These are phyloP conservation scores for Columba livia DNA, from an alignment of 2,113 vertebrate species.

Conservation along the genomic window DNA sequence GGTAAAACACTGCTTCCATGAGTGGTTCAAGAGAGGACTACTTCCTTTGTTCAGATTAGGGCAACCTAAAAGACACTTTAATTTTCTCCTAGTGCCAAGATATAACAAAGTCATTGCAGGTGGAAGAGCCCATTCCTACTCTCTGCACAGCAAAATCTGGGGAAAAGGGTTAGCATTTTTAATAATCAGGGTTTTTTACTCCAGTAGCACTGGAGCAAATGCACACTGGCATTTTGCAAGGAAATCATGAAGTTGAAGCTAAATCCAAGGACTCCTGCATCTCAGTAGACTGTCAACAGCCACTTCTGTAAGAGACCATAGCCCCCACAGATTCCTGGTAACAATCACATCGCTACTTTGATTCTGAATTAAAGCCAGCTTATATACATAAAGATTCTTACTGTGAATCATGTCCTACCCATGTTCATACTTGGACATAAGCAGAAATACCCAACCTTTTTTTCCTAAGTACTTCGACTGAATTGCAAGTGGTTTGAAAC, in stretches of 20 bases:
- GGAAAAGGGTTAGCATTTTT: neutral
- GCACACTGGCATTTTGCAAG: neutral
- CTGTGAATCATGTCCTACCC: neutral
- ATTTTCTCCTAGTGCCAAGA: neutral
- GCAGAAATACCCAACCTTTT: neutral
- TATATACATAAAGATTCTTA: neutral
- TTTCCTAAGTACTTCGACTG: neutral
- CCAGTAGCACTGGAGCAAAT: neutral
- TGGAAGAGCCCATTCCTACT: neutral
- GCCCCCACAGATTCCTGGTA: neutral
- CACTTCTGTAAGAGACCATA: neutral
- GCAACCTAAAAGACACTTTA: neutral
- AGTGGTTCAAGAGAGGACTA: neutral
- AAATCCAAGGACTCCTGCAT: neutral
- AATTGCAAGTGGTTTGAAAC: neutral
- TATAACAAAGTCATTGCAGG: neutral
- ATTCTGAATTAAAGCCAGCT: neutral
- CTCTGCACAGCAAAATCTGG: neutral
- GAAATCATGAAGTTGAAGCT: neutral
- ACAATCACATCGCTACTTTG: accelerated
- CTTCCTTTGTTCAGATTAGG: neutral
- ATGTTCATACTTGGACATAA: neutral
- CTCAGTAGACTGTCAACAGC: neutral
- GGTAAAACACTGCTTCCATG: neutral
- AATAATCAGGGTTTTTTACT: neutral